Base-by-base conservation (phyloP, 1,140 invertebrate species). In the Musca domestica region DNA sequence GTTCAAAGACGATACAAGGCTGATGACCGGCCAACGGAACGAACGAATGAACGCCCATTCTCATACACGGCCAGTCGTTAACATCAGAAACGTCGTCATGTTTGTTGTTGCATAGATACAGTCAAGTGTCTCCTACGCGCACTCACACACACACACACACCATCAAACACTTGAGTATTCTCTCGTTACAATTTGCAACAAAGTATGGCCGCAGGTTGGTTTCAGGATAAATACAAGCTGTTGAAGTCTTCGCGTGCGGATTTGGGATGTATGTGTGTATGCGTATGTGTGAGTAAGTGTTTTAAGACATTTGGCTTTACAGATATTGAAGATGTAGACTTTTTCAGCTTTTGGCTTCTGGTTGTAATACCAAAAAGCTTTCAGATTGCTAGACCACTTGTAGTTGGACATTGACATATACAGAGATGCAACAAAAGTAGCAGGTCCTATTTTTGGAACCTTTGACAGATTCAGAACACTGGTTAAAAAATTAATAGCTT, bases 381-480 rank as follows among this genome's bases (percentile, higher is more conserved):
- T 61, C 17, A 30, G 30, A 61, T 61, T 61, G 56, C 56, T 61
- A 61, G 56, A 61, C 56, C 56, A 61, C 56, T 61, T 61, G 56
- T 61, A 61, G 25, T 61, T 61, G 34, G 34, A 41, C 34, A 41
- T 41, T 41, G 34, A 12, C 10, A 41, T 12, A 41, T 12, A 41
- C 34, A 41, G 4, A 9, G 5, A 2, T 10, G 12, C 34, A 41
- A 41, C 34, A 10, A 41, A 12, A 2, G 34, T 41, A 5, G 34
- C 2, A 10, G 4, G 34, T 5, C 4, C 2, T 10, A 41, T 5
- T 7, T 41, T n/a, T 41, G 4, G 34, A 41, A 41, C 10, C 34
- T 41, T 41, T 41, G 27, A 7, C 34, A 12, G 12, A 41, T 41
- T 9, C 10, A 41, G 27, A 3, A 41, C 34, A 41, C 12, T 41